A percentile compares a stretch with the other conserved stretches of the same genome.
These are phyloP conservation scores for Phaethornis superciliosus DNA, from an alignment of 2,113 vertebrate species.

Conservation along the genomic window DNA sequence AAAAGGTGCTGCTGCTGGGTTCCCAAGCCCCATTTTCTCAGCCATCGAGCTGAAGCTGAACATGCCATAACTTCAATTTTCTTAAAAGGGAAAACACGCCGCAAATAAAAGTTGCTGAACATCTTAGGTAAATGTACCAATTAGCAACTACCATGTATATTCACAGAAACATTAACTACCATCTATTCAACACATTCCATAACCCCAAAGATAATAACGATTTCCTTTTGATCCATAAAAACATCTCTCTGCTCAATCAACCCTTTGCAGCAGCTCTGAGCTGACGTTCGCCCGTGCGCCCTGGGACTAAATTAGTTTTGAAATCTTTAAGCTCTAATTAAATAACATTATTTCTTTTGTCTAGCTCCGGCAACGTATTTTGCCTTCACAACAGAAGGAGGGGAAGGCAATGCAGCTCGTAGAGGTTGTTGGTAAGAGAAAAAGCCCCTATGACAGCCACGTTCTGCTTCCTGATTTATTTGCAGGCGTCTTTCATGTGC, in stretches of 20 bases:
- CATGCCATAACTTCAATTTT: background rate
- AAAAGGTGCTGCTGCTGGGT: background rate
- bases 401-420: background rate
- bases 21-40: background rate
- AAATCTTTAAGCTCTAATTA: conserved; percentile 69
- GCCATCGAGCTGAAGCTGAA: background rate
- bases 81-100: conserved; percentile 16
- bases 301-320: conserved; percentile 57
- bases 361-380: background rate
- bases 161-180: conserved; percentile 49
- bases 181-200: conserved; percentile 50
- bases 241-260: conserved; percentile 45
- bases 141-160: conserved; percentile 54
- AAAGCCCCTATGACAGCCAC: background rate
- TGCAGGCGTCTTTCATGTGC: background rate
- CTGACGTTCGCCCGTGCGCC: background rate
- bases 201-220: conserved; percentile 61
- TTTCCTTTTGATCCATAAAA: conserved; percentile 70
- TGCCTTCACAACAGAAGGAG: background rate
- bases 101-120: conserved; percentile 10
- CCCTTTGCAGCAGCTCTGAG: background rate
- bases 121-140: conserved; percentile 61
- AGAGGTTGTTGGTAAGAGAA: background rate
- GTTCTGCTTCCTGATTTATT: background rate
- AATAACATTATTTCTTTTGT: conserved; percentile 66